phyloP scores from a whole-genome alignment of 2,113 vertebrate species.

The Pogona vitticeps region DNA sequence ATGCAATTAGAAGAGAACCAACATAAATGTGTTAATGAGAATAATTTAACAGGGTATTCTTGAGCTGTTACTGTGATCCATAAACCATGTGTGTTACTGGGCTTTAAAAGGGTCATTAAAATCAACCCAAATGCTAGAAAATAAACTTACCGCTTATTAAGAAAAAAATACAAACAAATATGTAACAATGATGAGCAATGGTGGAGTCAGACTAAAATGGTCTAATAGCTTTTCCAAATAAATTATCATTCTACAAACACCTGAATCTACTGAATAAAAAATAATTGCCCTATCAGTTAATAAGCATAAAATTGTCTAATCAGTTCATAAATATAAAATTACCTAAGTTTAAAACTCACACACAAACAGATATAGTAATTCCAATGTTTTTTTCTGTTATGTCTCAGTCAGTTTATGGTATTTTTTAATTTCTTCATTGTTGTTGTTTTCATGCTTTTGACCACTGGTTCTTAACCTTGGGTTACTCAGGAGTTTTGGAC shows the following conservation, averaged over 20 bases:
- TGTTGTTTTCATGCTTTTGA: too few relatives aligned
- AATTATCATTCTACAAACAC: too few relatives aligned
- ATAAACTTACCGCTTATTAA: not conserved
- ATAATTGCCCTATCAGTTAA: too few relatives aligned
- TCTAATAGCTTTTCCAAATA: not conserved
- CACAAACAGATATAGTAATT: not conserved
- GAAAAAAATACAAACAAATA: not conserved
- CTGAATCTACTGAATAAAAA: not conserved
- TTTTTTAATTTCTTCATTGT: not conserved
- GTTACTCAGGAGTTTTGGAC: too few relatives aligned
- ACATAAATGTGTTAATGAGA: constrained; percentile 25
- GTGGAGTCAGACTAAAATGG: not conserved
- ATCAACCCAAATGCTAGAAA: not conserved
- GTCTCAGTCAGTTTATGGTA: not conserved
- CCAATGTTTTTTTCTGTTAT: not conserved
- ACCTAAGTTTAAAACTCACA: not conserved
- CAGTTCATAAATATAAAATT: not conserved
- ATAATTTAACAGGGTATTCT: constrained; percentile 14
- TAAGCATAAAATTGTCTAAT: too few relatives aligned
- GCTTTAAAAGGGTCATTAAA: not conserved
- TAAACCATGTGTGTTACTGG: not conserved
- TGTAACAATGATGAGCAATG: not conserved
- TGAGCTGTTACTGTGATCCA: not conserved
- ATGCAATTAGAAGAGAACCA: constrained; percentile 32
- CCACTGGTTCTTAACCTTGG: too few relatives aligned